A percentile compares a stretch with the other conserved stretches of the same genome.
Evolutionary conservation across 2,888 invertebrate genomes (phyloP).

Genomic region (Gerosis bhagava): DNA sequence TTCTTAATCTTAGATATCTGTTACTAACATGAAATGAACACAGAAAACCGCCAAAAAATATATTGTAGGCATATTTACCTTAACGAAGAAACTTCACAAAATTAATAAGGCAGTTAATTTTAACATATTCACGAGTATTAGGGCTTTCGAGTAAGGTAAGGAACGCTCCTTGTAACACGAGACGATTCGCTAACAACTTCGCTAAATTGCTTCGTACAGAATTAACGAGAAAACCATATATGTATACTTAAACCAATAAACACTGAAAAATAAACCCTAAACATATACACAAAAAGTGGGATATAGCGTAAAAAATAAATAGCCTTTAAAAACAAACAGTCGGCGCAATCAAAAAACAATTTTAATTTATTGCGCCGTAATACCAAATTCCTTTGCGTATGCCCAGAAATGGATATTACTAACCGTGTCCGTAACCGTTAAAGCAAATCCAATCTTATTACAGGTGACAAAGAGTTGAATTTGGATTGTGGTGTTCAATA

Average conservation of each 20-base stretch:
- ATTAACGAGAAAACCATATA: slow-evolving; percentile 22
- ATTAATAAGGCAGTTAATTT: too few relatives aligned
- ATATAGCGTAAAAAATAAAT: neutral
- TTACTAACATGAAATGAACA: too few relatives aligned
- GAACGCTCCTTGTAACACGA: slow-evolving; percentile 16
- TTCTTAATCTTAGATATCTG: too few relatives aligned
- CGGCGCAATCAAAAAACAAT: slow-evolving; percentile 25
- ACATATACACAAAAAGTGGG: neutral
- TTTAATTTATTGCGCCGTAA: slow-evolving; percentile 27
- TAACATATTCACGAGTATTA: neutral
- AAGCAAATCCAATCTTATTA: neutral
- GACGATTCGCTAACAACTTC: slow-evolving; percentile 15
- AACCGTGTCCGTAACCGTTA: neutral
- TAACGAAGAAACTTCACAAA: too few relatives aligned
- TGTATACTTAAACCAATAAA: neutral
- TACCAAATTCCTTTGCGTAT: slow-evolving; percentile 25
- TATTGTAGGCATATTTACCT: too few relatives aligned
- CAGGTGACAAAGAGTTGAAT: neutral
- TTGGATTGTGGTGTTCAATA: slow-evolving; percentile 3
- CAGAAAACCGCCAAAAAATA: too few relatives aligned
- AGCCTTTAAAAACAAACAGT: slow-evolving; percentile 15
- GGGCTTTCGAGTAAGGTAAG: neutral
- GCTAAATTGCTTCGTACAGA: slow-evolving; percentile 15
- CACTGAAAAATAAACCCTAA: slow-evolving; percentile 7
- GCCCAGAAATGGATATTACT: slow-evolving; percentile 15